These are phyloP conservation scores for Entomyzon cyanotis DNA, from an alignment of 2,113 vertebrate species.

Conservation along the genomic window DNA sequence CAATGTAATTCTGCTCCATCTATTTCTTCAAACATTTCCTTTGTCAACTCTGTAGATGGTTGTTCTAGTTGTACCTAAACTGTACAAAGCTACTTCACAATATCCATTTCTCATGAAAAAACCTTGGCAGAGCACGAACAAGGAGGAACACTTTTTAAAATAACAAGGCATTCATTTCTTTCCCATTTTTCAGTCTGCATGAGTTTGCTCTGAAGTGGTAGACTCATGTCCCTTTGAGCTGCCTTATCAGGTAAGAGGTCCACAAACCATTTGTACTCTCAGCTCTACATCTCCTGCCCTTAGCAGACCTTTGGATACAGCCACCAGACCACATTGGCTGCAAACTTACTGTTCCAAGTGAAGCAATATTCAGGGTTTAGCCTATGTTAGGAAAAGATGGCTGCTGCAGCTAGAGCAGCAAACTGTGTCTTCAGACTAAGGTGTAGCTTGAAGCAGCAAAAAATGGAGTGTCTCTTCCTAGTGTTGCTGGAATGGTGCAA, in stretches of 20 bases:
- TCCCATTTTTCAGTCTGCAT: neutral
- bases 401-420: neutral
- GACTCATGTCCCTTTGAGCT: neutral
- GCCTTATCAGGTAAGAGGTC: neutral
- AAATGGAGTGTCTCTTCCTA: neutral
- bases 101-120: neutral
- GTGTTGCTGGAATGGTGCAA: neutral
- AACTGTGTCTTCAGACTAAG: neutral
- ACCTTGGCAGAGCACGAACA: neutral
- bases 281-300: neutral
- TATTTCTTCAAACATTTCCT: neutral
- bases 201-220: neutral
- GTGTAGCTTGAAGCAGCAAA: neutral
- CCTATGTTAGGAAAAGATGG: neutral
- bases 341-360: neutral
- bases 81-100: neutral
- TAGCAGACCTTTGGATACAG: neutral
- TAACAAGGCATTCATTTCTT: neutral
- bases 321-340: neutral
- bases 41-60: neutral
- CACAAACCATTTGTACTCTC: neutral
- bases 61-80: neutral
- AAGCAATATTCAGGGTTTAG: neutral
- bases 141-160: neutral
- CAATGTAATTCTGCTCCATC: neutral